Conservation (phyloP, 2,113 vertebrate genomes). For the Perca fluviatilis region DNA sequence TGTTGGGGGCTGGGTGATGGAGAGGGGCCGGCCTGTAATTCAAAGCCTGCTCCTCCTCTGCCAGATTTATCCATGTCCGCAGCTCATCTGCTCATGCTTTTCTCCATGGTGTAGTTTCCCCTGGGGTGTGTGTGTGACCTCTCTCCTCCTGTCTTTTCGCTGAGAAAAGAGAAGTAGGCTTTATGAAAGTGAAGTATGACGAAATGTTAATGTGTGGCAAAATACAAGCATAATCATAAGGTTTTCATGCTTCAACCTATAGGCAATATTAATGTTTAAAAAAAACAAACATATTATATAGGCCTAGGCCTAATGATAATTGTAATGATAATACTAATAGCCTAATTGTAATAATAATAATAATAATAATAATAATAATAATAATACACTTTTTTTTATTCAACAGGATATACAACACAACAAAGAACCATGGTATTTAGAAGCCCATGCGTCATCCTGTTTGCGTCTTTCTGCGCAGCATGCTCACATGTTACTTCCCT, state of each 20-base stretch:
- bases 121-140: background rate
- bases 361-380: no score
- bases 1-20: conserved; percentile 58
- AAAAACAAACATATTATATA: no score
- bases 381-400: no score
- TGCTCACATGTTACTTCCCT: conserved; percentile 44
- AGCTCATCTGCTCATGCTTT: conserved; percentile 5
- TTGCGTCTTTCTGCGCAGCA: conserved; percentile 22
- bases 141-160: background rate
- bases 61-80: conserved; percentile 13
- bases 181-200: background rate
- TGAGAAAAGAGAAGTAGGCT: background rate
- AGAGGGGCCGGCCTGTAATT: conserved; percentile 67
- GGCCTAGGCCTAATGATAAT: no score
- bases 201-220: background rate
- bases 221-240: background rate
- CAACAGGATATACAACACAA: background rate
- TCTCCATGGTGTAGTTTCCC: background rate
- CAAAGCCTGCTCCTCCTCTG: conserved; percentile 73
- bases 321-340: no score
- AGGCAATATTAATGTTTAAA: no score
- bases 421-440: background rate
- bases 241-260: background rate
- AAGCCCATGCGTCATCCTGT: conserved; percentile 57
- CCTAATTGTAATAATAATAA: no score